Evolutionary conservation across 2,888 invertebrate species (phyloP).

Genomic region (Leucania comma): DNA sequence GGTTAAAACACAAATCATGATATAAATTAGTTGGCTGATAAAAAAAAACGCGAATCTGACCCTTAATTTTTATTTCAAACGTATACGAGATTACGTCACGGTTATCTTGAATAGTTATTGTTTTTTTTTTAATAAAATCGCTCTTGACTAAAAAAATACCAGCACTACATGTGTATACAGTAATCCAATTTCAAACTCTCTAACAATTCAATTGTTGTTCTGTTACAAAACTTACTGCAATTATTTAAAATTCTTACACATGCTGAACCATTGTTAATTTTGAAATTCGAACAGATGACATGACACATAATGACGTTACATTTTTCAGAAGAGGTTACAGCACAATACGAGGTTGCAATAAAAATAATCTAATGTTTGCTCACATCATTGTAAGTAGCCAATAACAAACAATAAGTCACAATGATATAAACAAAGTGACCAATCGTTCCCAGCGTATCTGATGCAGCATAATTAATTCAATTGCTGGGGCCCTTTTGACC

Average conservation of each 20-base stretch:
- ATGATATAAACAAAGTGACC: constrained; percentile 57
- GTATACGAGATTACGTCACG: too few relatives aligned
- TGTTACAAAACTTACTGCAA: constrained; percentile 5
- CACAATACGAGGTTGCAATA: constrained; percentile 20
- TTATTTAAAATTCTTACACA: background rate
- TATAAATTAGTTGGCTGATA: too few relatives aligned
- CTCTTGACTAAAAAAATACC: background rate
- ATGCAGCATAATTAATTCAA: constrained; percentile 69
- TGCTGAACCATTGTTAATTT: constrained; percentile 10
- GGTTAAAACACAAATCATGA: too few relatives aligned
- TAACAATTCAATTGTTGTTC: constrained; percentile 3
- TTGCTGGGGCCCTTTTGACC: constrained; percentile 79
- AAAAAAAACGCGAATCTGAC: too few relatives aligned
- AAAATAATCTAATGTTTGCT: constrained; percentile 39
- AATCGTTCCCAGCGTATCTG: constrained; percentile 42
- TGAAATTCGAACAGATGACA: background rate
- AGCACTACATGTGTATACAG: background rate
- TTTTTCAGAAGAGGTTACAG: constrained; percentile 9
- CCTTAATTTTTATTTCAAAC: too few relatives aligned
- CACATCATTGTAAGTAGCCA: constrained; percentile 30
- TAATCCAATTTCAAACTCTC: constrained; percentile 10
- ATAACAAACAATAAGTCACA: constrained; percentile 61
- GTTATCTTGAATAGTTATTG: too few relatives aligned
- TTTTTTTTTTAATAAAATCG: too few relatives aligned
- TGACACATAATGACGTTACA: constrained; percentile 19